Evolutionary conservation across 2,888 invertebrate genomes (phyloP), one percentile per base, ranked within the genome.

Genomic region (Drosophila gaucha): DNA sequence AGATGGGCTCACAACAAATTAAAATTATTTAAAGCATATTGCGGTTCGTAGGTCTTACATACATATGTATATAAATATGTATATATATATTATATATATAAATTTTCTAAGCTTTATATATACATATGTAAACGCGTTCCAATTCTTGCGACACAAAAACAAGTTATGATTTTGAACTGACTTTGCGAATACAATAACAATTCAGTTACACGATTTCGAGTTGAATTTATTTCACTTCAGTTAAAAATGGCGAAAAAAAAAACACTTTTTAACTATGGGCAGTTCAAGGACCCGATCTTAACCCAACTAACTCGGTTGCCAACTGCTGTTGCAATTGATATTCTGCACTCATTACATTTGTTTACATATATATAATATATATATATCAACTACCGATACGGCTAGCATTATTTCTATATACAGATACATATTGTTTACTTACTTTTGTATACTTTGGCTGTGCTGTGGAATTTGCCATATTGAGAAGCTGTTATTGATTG

Each of bases 361-460:
- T 3, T 16, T 38, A 20, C 1, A 38, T 3, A 6, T 12, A 16
- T 26, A 26, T 26, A 39, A 5, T 12, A 16, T 28, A 10, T 5
- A 26, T 16, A 2, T 10, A 28, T 28, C 4, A 12, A 2, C 16
- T 28, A 18, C 30, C 16, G 26, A 26, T 26, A 43, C 26, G 12
- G 10, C n/a, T n/a, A n/a, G 2, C 18, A 16, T 35, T 18, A 52
- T 3, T n/a, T 44, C 10, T 39, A 16, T 57, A 18, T 24, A 20
- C n/a, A 24, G 20, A 24, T 3, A 6, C 0, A 33, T 33, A 24
- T 28, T 41, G 31, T 51, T 16, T 16, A 80, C 87, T 74, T 47
- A 88, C 84, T 68, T 88, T 78, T 50, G 84, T 85, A 36, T 85
- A 88, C 41, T 88, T 80, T 41, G 84, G 84, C 50, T 74, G 55